A percentile compares a stretch with the other conserved stretches of the same genome.
Evolutionary conservation across 2,888 invertebrate species (phyloP).

Genomic region (Agrochola macilenta): DNA sequence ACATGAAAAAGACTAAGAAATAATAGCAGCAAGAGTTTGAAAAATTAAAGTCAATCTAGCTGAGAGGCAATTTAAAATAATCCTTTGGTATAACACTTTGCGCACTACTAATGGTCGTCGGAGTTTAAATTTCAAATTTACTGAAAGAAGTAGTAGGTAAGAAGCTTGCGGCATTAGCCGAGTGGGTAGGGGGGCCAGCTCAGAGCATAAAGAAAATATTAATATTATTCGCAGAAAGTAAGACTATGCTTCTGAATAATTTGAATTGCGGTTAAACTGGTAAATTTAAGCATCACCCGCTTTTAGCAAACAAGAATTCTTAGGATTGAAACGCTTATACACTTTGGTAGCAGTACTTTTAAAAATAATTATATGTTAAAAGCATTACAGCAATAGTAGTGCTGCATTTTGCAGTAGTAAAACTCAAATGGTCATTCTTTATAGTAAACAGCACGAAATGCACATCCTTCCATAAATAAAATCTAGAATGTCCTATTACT

Average conservation of each 20-base stretch:
- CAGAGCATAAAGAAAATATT: not conserved
- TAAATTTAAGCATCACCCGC: not conserved
- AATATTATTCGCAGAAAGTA: not conserved
- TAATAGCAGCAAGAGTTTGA: slow-evolving; percentile 44
- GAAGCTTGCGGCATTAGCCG: slow-evolving; percentile 54
- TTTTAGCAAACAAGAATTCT: not conserved
- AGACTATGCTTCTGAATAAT: not conserved
- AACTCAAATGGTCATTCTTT: not conserved
- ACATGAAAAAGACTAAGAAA: slow-evolving; percentile 31
- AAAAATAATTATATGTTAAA: not conserved
- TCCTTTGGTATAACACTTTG: slow-evolving; percentile 57
- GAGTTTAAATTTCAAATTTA: slow-evolving; percentile 68
- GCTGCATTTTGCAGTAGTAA: not conserved
- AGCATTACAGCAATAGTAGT: not conserved
- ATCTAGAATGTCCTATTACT: not conserved
- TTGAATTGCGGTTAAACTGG: not conserved
- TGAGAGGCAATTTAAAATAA: slow-evolving; percentile 65
- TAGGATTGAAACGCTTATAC: not conserved
- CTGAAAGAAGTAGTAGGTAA: slow-evolving; percentile 62
- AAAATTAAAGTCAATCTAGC: slow-evolving; percentile 55
- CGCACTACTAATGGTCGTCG: slow-evolving; percentile 54
- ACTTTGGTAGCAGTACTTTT: not conserved
- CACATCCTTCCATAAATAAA: not conserved
- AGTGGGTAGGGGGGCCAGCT: slow-evolving; percentile 17
- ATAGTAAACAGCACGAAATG: not conserved